Conservation (phyloP, 1,140 invertebrate species). For the Caerostris darwini region DNA sequence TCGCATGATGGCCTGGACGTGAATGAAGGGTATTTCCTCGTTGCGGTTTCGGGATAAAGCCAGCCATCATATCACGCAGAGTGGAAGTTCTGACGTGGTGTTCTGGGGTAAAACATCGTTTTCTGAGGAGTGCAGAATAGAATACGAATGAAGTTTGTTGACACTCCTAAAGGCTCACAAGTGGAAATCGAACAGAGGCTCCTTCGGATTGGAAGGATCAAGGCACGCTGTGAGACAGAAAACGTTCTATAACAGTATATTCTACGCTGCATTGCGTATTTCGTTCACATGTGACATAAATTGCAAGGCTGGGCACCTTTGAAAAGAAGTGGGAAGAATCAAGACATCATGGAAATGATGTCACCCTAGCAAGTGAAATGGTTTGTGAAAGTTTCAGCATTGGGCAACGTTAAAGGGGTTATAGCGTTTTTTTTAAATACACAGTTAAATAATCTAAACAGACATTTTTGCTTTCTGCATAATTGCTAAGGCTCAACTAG, state of each 20-base stretch:
- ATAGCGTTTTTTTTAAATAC: no score
- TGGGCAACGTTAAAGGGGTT: no score
- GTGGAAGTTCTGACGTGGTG: slow-evolving; percentile 33
- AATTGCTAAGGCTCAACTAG: no score
- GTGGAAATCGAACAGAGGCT: background rate
- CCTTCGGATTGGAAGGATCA: background rate
- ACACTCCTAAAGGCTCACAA: slow-evolving; percentile 10
- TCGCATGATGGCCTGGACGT: slow-evolving; percentile 65
- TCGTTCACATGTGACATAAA: background rate
- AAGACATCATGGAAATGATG: background rate
- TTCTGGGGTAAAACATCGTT: slow-evolving; percentile 30
- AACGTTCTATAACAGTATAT: background rate
- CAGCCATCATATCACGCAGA: slow-evolving; percentile 48
- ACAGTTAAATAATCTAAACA: no score
- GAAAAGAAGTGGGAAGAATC: background rate
- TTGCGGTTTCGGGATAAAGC: slow-evolving; percentile 54
- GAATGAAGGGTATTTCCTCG: slow-evolving; percentile 67
- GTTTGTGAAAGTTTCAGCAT: no score
- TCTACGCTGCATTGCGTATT: background rate
- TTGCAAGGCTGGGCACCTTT: no score
- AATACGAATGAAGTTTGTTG: slow-evolving; percentile 55
- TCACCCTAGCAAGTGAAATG: background rate
- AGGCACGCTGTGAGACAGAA: background rate
- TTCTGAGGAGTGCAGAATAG: background rate
- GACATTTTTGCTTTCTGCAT: no score